Percentiles rank a stretch among this genome's conserved stretches.
phyloP scores from a whole-genome alignment of 64 coral and sea anemone species.

The Stichodactyla helianthus region DNA sequence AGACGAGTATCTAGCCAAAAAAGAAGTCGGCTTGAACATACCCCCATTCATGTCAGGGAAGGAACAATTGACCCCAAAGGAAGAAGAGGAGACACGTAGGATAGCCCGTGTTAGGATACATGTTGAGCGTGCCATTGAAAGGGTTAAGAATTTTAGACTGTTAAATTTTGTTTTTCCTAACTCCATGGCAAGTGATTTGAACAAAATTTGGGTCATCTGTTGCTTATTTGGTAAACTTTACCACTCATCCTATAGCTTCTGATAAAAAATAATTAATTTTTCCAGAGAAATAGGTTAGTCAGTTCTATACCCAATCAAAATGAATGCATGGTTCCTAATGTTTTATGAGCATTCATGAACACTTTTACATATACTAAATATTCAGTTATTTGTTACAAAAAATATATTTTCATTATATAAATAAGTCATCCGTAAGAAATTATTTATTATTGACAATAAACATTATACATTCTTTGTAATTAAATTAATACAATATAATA shows the following conservation, averaged over 20 bases:
- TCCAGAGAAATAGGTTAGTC: too few species aligned
- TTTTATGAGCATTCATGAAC: too few species aligned
- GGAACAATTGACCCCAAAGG: slow-evolving; percentile 24
- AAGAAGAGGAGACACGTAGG: slow-evolving; percentile 18
- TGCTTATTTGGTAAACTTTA: slow-evolving; percentile 20
- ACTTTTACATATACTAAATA: too few species aligned
- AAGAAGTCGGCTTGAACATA: slow-evolving; percentile 11
- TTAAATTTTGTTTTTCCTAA: slow-evolving; percentile 19
- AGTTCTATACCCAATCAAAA: too few species aligned
- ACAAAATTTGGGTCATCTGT: slow-evolving; percentile 31
- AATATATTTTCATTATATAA: neutral
- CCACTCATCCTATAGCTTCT: slow-evolving; percentile 8
- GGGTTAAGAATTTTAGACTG: slow-evolving; percentile 26
- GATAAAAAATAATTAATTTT: neutral
- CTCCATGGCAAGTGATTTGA: slow-evolving; percentile 21
- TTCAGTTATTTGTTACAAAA: neutral
- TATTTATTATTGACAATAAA: too few species aligned
- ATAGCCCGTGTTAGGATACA: slow-evolving; percentile 28
- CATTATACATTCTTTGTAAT: too few species aligned
- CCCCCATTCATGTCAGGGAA: slow-evolving; percentile 14
- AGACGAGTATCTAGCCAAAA: slow-evolving; percentile 26
- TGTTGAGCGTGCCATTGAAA: slow-evolving; percentile 36
- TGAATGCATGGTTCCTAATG: too few species aligned
- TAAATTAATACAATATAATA: neutral
- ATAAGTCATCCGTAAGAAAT: neutral